Evolutionary conservation across 53 echinoderm and acorn worm species (phyloP).

Genomic region (Echinarachnius parma): DNA sequence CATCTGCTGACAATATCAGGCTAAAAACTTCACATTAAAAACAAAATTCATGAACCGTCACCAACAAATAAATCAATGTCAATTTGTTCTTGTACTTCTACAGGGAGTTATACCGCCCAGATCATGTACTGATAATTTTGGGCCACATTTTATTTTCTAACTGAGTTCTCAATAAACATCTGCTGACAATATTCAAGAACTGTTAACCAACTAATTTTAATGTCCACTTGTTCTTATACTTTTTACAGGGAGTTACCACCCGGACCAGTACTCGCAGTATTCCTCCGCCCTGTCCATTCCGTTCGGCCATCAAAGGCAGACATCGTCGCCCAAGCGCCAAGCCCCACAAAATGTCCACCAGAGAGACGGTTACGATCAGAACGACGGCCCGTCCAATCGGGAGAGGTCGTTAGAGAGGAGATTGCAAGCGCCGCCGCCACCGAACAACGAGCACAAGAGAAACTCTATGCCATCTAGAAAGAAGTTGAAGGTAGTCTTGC

Average conservation of each 20-base stretch:
- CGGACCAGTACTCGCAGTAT: constrained; percentile 76
- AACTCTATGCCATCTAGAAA: constrained; percentile 43
- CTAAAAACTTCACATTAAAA: too few species aligned
- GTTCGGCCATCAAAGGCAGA: constrained; percentile 21
- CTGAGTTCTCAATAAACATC: background rate
- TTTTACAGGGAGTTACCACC: constrained; percentile 82
- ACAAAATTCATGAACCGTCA: too few species aligned
- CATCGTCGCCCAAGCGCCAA: constrained; percentile 32
- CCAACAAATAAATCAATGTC: too few species aligned
- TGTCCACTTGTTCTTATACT: background rate
- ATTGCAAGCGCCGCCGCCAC: constrained; percentile 11
- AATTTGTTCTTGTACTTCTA: too few species aligned
- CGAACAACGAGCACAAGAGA: constrained; percentile 15
- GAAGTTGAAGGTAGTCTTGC: constrained; percentile 77
- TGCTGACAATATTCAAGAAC: too few species aligned
- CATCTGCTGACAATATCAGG: too few species aligned
- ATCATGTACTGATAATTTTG: too few species aligned
- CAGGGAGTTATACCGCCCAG: too few species aligned
- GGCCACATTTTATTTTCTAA: background rate
- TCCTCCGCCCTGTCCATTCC: constrained; percentile 60
- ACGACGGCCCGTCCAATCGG: constrained; percentile 8
- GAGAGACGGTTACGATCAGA: constrained; percentile 10
- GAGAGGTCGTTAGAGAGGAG: constrained; percentile 10
- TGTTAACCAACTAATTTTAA: constrained; percentile 17
- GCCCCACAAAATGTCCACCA: constrained; percentile 19